A percentile compares a stretch with the other conserved stretches of the same genome.
Conservation (phyloP, 2,113 vertebrate genomes). For the Alces alces region DNA sequence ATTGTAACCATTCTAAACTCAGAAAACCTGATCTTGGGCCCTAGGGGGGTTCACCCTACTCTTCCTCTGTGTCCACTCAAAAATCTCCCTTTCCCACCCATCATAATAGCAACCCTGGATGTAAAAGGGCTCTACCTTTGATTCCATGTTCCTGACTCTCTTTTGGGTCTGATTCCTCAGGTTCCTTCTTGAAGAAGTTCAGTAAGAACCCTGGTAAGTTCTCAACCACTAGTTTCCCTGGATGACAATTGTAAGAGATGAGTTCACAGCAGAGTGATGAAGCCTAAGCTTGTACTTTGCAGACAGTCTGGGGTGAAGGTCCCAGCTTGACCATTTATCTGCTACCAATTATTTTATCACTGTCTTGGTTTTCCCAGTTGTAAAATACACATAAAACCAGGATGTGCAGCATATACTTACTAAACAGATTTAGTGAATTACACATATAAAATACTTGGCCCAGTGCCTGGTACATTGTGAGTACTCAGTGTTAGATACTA, state of each 20-base stretch:
- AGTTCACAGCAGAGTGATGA: not conserved
- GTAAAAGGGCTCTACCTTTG: not conserved
- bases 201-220: slow-evolving; percentile 33
- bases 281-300: not conserved
- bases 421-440: not conserved
- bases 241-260: not conserved
- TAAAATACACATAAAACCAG: not conserved
- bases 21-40: not conserved
- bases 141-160: not conserved
- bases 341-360: not conserved
- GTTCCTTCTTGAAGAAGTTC: not conserved
- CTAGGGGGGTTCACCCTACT: no score
- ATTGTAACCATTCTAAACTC: not conserved
- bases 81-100: not conserved
- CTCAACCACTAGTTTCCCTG: not conserved
- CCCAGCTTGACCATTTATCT: not conserved
- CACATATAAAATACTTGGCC: not conserved
- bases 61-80: not conserved
- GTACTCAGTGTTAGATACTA: not conserved
- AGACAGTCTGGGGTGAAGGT: not conserved
- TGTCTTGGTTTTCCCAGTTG: not conserved
- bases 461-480: not conserved
- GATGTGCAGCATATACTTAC: not conserved
- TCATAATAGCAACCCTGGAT: not conserved
- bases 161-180: slow-evolving; percentile 31